Evolutionary conservation across 2,797 vertebrate genomes (phyloP).

Genomic region (Phrynocephalus forsythii): DNA sequence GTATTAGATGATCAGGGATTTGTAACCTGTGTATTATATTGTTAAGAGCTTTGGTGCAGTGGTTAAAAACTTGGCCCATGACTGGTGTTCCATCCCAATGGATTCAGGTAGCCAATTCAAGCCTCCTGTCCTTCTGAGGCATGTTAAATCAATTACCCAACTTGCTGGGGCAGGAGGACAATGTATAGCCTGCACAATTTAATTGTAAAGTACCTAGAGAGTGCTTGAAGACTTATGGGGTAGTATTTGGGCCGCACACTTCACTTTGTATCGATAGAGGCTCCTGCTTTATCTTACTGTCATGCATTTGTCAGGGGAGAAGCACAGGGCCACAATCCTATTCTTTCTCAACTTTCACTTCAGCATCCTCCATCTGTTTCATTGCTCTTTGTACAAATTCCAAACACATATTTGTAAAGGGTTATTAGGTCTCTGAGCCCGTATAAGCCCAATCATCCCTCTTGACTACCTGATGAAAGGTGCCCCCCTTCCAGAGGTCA

Average conservation of each 20-base stretch:
- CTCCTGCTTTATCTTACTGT: neutral
- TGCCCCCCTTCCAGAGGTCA: neutral
- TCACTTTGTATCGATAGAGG: neutral
- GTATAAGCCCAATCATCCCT: neutral
- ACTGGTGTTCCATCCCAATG: too few relatives aligned
- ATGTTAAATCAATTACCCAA: too few relatives aligned
- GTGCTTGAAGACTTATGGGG: too few relatives aligned
- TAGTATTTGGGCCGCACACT: too few relatives aligned
- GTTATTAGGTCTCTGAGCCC: neutral
- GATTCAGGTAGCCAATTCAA: too few relatives aligned
- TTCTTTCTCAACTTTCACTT: neutral
- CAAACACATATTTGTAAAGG: neutral
- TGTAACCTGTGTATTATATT: neutral
- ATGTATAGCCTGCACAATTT: too few relatives aligned
- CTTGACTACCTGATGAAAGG: neutral
- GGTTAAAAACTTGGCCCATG: too few relatives aligned
- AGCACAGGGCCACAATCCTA: neutral
- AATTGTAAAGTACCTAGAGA: too few relatives aligned
- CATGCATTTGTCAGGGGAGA: neutral
- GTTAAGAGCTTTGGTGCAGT: too few relatives aligned
- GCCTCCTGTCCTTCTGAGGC: too few relatives aligned
- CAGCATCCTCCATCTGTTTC: too few relatives aligned
- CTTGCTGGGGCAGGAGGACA: too few relatives aligned
- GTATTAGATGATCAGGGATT: neutral
- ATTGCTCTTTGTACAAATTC: neutral